A percentile compares a stretch with the other conserved stretches of the same genome.
Evolutionary conservation across 2,113 vertebrate genomes (phyloP).

Genomic region (Cochlearius cochlearius): DNA sequence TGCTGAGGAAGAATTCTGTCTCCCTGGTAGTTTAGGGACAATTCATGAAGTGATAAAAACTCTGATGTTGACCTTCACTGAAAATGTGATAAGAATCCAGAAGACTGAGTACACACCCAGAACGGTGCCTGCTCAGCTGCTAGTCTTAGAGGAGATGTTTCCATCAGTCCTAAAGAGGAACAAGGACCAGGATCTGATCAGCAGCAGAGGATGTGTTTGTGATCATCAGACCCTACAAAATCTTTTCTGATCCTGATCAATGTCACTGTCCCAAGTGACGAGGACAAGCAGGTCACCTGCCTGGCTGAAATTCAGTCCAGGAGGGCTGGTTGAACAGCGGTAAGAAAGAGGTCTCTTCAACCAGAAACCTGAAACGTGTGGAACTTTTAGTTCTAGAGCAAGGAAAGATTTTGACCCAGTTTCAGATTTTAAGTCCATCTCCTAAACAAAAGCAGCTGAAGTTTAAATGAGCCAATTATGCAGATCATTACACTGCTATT

Average conservation of each 20-base stretch:
- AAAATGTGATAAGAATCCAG: not conserved
- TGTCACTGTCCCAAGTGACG: not conserved
- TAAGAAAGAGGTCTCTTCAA: not conserved
- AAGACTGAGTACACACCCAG: not conserved
- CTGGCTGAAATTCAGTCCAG: not conserved
- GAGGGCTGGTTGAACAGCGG: not conserved
- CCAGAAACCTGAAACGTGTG: not conserved
- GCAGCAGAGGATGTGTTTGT: not conserved
- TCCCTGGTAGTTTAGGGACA: not conserved
- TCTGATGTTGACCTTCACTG: not conserved
- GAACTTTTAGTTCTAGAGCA: slow-evolving; percentile 25
- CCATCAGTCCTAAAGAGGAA: not conserved
- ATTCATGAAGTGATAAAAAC: not conserved
- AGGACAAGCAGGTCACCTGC: not conserved
- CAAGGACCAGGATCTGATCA: not conserved
- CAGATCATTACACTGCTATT: slow-evolving; percentile 59
- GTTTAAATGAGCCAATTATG: slow-evolving; percentile 59
- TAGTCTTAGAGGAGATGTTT: not conserved
- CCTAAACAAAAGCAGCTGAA: slow-evolving; percentile 69
- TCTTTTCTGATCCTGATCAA: not conserved
- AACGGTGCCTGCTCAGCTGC: not conserved
- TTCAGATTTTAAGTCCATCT: slow-evolving; percentile 45
- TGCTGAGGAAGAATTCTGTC: not conserved
- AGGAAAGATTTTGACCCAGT: slow-evolving; percentile 53
- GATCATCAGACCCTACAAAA: not conserved